phyloP scores from a whole-genome alignment of 2,888 invertebrate genomes.

The Diaperis boleti region DNA sequence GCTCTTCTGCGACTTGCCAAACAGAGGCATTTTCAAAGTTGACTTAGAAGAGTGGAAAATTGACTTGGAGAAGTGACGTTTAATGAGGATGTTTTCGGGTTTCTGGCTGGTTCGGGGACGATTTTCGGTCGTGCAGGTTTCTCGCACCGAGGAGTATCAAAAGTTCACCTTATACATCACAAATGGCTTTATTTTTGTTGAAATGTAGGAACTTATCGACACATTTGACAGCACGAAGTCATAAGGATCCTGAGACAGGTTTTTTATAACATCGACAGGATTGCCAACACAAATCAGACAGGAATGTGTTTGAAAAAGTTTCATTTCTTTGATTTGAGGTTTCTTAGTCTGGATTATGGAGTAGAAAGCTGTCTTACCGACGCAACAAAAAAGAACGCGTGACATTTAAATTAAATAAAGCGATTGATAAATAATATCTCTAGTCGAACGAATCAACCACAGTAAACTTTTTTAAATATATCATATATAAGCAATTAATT shows the following conservation, averaged over 20 bases:
- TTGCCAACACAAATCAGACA: conserved; percentile 15
- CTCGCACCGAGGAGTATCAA: conserved; percentile 41
- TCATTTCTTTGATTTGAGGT: conserved; percentile 5
- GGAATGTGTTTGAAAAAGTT: conserved; percentile 6
- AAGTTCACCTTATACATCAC: conserved; percentile 54
- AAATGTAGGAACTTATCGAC: conserved; percentile 29
- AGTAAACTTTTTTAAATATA: no score
- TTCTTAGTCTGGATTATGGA: conserved; percentile 5
- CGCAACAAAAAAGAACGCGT: neutral
- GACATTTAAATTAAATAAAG: neutral
- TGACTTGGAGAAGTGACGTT: conserved; percentile 40
- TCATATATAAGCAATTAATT: neutral
- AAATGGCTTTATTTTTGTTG: conserved; percentile 49
- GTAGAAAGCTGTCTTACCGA: conserved; percentile 2
- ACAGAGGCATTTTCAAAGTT: conserved; percentile 83
- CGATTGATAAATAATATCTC: neutral
- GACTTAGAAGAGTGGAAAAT: conserved; percentile 16
- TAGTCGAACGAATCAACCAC: neutral
- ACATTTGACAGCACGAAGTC: conserved; percentile 49
- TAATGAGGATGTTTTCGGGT: conserved; percentile 33
- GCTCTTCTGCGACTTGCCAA: conserved; percentile 98
- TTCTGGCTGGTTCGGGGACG: conserved; percentile 21
- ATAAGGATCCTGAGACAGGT: conserved; percentile 33
- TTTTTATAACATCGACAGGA: conserved; percentile 17
- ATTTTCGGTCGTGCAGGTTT: conserved; percentile 17